phyloP scores from a whole-genome alignment of 2,113 vertebrate genomes.

The Rhineura floridana region DNA sequence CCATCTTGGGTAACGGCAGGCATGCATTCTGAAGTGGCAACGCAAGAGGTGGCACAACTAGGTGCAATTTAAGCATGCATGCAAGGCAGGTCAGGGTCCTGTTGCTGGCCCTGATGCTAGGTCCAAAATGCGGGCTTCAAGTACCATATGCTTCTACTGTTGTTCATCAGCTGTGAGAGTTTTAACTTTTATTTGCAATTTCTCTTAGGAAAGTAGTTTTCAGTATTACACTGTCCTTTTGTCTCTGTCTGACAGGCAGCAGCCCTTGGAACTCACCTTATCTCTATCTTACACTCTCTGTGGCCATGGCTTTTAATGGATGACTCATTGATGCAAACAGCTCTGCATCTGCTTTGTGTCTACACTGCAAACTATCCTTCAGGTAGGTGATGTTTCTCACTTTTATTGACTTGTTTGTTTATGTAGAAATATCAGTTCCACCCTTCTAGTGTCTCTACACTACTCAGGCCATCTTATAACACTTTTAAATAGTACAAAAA shows the following conservation, averaged over 20 bases:
- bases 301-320: conserved; percentile 94
- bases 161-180: neutral
- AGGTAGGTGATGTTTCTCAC: conserved; percentile 73
- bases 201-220: neutral
- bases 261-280: conserved; percentile 82
- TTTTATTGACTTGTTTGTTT: neutral
- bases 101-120: no score
- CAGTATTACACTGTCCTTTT: conserved; percentile 25
- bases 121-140: no score
- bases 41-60: no score
- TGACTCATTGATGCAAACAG: conserved; percentile 82
- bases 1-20: no score
- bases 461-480: neutral
- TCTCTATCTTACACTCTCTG: conserved; percentile 80
- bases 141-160: neutral
- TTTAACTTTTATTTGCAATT: neutral
- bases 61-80: no score
- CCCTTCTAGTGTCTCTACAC: no score
- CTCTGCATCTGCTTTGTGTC: conserved; percentile 91
- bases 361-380: conserved; percentile 86
- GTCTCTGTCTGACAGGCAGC: conserved; percentile 71
- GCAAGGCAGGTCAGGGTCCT: no score
- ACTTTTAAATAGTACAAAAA: neutral
- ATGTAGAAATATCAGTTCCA: no score
- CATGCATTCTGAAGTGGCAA: no score